These are phyloP conservation scores for Hycleus phaleratus DNA, from an alignment of 1,140 invertebrate genomes.

Conservation along the genomic window DNA sequence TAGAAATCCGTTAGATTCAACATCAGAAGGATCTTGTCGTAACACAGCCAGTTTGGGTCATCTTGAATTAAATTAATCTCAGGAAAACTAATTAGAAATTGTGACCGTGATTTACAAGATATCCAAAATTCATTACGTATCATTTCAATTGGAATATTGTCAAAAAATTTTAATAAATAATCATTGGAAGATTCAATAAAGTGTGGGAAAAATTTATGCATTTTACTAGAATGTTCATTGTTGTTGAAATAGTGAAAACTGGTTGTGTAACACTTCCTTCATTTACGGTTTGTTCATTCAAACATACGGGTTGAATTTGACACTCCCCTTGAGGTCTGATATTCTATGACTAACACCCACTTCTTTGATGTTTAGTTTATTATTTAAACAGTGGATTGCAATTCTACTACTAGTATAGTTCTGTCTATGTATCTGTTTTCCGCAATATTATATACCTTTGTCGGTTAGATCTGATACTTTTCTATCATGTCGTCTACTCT, in stretches of 20 bases:
- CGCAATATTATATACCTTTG: constrained; percentile 9
- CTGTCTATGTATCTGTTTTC: constrained; percentile 7
- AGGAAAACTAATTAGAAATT: constrained; percentile 27
- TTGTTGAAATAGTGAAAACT: too few species aligned
- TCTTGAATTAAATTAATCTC: constrained; percentile 21
- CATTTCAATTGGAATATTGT: too few species aligned
- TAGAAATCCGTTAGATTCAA: too few species aligned
- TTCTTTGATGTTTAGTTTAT: constrained; percentile 17
- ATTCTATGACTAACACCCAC: constrained; percentile 10
- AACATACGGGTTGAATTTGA: constrained; percentile 14
- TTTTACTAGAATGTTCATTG: too few species aligned
- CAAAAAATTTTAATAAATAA: too few species aligned
- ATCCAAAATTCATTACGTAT: too few species aligned
- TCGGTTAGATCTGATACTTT: not conserved
- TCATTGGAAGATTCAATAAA: too few species aligned
- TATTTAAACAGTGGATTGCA: constrained; percentile 9
- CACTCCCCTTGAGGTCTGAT: constrained; percentile 15
- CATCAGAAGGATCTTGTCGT: too few species aligned
- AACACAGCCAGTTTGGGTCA: not conserved
- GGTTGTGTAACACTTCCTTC: too few species aligned
- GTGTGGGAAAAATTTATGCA: too few species aligned
- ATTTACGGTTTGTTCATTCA: constrained; percentile 7
- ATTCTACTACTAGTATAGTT: constrained; percentile 5
- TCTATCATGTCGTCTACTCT: too few species aligned
- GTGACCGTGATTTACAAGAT: constrained; percentile 8